Evolutionary conservation across 1,140 invertebrate genomes (phyloP), one percentile per base, ranked within the genome.

Genomic region (Lutraria rhynchaena): DNA sequence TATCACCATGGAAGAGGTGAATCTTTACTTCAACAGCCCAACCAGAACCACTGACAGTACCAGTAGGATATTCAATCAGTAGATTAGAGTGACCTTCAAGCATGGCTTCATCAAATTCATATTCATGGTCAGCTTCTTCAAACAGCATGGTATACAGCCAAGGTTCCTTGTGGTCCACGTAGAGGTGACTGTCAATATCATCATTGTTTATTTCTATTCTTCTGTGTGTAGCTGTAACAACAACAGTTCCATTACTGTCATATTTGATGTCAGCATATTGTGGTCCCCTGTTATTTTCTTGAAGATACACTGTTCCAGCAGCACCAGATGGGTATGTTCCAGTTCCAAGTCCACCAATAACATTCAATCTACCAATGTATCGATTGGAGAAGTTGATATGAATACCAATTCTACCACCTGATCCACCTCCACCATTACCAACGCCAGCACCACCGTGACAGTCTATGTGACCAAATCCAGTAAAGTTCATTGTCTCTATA

Each of bases 181-280:
- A 89, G n/a, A 89, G 69, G 19, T 87, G 67, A 19, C 63, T 58
- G 74, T 89, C 87, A 53, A 85, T 55, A 41, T 89, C 57, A 63
- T 87, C 87, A 74, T 89, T 89, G 67, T 89, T 82, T 11, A 88
- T 78, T 61, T 86, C 78, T 13, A 89, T 65, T 27, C 86, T 70
- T 35, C 82, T 80, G 49, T 88, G 85, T 53, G 70, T 55, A 17
- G 87, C 86, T 57, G 82, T 74, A 17, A 75, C 58, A 3, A 83
- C 83, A 15, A 53, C 63, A 19, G 63, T 60, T 35, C 85, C 84
- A 17, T 69, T 80, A 44, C 53, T 71, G 55, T 89, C 83, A 78
- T 89, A 89, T 61, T 89, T 89, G 4, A 89, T 85, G 44, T 88
- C 88, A n/a, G 82, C 83, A 82, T 89, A 89, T 73, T 88, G 83